Evolutionary conservation across 2,888 invertebrate genomes (phyloP), one percentile per base, ranked within the genome.

Genomic region (Rosalia funebris): DNA sequence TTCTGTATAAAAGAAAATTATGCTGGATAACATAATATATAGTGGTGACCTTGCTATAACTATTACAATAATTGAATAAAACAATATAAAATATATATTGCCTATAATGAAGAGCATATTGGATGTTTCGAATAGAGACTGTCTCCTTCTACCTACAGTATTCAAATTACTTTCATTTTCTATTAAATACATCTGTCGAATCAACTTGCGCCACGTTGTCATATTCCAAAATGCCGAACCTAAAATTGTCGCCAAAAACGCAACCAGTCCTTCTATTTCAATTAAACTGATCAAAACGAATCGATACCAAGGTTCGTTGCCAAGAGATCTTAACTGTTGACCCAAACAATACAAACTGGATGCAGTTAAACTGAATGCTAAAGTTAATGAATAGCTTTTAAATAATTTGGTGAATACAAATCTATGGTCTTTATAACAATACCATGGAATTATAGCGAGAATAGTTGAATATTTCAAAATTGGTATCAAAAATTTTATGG

Each of bases 141-240:
- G 4, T 5, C 4, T 7, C 9, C 4, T 14, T 39, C n/a, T n/a
- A n/a, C 14, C 39, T 7, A 9, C 16, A 5, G 41, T 41, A 16
- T 14, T 10, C 15, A 41, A 9, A 1, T 41, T 41, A 15, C 5
- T 3, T 9, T 2, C 5, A 2, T 11, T 7, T 20, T 44, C 44
- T 10, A 44, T 1, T 15, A 2, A n/a, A 4, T 10, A 44, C 5
- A 44, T 7, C n/a, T 19, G 19, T n/a, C 12, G 9, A 1, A 44
- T 20, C 9, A 44, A n/a, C 19, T 20, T 25, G 15, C 12, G 17
- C 34, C 34, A 48, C 5, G 20, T 37, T 1, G 4, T 11, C 19
- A 36, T 36, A 7, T 48, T 48, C 48, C 48, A 48, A 48, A 48
- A 48, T 19, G 48, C 16, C 10, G 48, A 34, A 4, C 48, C 37